Base-by-base conservation (phyloP, 2,888 invertebrate genomes). In the Tinea trinotella region DNA sequence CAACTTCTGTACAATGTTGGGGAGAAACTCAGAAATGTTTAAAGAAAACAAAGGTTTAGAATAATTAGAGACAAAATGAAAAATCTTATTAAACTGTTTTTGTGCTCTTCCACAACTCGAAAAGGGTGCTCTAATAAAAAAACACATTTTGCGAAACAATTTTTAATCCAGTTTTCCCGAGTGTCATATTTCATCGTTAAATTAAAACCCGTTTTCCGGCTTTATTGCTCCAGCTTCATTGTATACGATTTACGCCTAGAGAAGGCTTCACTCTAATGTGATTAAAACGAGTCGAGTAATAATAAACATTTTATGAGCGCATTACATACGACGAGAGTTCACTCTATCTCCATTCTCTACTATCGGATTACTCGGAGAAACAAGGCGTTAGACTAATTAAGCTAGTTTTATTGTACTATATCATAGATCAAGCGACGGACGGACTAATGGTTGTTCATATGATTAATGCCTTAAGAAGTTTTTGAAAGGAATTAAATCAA, bases 231-330 rank as follows among this genome's bases (percentile, higher is more conserved):
- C 55, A 60, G 40, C 57, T 64, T 65, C 63, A 65, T 65, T 65
- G 62, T 66, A 59, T 57, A 58, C 57, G 56, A 61, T 58, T 59
- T 59, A 58, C 57, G 61, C 57, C 56, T 55, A 55, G 55, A 44
- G 57, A 56, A 60, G 58, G 60, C 62, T 63, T 61, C 49, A 44
- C 22, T 44, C 58, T 67, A 68, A 72, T 67, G 67, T 70, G 71
- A 75, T 74, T 73, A 70, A 69, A 65, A 63, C 61, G 61, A 59
- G 58, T 59, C 58, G 59, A 62, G 67, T 67, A 67, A 71, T 73
- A 73, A 74, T 71, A 73, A 74, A 72, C 68, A 65, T 73, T 76
- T 76, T 73, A 76, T 72, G 65, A 66, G 63, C 60, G 60, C 65
- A 68, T 68, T 66, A 71, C 53, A 53, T 30, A 66, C 59, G 59